phyloP scores from a whole-genome alignment of 35 echinoderm and acorn worm species.

The Diadema setosum region DNA sequence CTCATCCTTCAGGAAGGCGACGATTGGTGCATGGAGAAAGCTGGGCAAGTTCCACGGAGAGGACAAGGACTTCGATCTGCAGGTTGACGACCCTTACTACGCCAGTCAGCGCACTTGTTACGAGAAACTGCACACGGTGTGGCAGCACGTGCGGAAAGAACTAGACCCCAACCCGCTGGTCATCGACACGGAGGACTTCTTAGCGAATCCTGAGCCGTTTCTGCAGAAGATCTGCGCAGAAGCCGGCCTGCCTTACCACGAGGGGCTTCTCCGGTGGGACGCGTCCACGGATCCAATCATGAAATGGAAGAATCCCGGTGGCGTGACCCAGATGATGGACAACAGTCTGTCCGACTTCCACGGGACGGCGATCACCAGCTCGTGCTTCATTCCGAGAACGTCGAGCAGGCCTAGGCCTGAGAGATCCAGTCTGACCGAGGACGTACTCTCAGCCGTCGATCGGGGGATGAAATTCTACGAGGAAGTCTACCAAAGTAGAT shows the following conservation, averaged over 20 bases:
- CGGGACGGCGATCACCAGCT: not conserved
- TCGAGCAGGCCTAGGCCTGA: too few species aligned
- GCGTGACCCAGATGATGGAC: not conserved
- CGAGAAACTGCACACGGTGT: not conserved
- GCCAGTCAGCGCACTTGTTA: not conserved
- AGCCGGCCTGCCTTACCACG: not conserved
- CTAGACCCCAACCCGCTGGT: not conserved
- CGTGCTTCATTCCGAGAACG: too few species aligned
- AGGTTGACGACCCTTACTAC: not conserved
- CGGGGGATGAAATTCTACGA: too few species aligned
- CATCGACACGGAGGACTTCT: not conserved
- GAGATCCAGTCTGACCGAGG: too few species aligned
- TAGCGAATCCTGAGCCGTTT: not conserved
- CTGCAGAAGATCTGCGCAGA: conserved; percentile 1
- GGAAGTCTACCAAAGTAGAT: too few species aligned
- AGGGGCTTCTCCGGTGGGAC: not conserved
- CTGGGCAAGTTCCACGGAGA: not conserved
- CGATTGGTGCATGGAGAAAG: not conserved
- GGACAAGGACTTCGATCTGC: not conserved
- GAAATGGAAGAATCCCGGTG: not conserved
- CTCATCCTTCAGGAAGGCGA: not conserved
- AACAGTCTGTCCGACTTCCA: not conserved
- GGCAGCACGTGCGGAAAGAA: not conserved
- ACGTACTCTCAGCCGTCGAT: too few species aligned
- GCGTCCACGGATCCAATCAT: not conserved